A percentile compares a stretch with the other conserved stretches of the same genome.
These are phyloP conservation scores for Cantharis lateralis DNA, from an alignment of 2,888 invertebrate species.

Conservation along the genomic window DNA sequence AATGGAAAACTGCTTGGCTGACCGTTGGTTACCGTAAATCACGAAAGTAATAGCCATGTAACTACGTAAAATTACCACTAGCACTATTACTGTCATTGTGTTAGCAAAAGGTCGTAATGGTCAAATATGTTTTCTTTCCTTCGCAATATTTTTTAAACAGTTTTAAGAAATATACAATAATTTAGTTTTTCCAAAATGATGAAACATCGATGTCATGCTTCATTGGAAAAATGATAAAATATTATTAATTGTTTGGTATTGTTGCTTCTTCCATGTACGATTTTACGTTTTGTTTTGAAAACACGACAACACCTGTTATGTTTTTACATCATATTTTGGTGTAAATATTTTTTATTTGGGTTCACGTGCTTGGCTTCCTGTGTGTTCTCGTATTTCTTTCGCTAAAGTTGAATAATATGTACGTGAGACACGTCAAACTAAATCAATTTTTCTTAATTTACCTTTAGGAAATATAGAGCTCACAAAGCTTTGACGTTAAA, in stretches of 20 bases:
- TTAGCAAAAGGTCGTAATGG: conserved; percentile 33
- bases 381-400: too few species aligned
- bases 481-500: neutral
- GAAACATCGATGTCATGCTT: neutral
- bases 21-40: conserved; percentile 37
- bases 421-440: neutral
- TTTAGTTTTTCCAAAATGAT: neutral
- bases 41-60: conserved; percentile 40
- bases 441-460: neutral
- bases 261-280: neutral
- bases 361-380: too few species aligned
- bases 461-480: neutral
- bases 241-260: neutral
- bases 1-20: conserved; percentile 30
- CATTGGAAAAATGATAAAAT: too few species aligned
- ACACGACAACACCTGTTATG: neutral
- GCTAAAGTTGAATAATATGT: too few species aligned
- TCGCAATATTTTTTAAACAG: conserved; percentile 27
- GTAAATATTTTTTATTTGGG: too few species aligned
- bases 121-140: conserved; percentile 31
- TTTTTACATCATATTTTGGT: neutral
- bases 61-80: conserved; percentile 39
- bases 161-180: neutral
- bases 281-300: neutral
- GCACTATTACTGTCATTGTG: conserved; percentile 38